These are phyloP conservation scores for Passerina amoena DNA, from an alignment of 2,113 vertebrate genomes.

Conservation along the genomic window DNA sequence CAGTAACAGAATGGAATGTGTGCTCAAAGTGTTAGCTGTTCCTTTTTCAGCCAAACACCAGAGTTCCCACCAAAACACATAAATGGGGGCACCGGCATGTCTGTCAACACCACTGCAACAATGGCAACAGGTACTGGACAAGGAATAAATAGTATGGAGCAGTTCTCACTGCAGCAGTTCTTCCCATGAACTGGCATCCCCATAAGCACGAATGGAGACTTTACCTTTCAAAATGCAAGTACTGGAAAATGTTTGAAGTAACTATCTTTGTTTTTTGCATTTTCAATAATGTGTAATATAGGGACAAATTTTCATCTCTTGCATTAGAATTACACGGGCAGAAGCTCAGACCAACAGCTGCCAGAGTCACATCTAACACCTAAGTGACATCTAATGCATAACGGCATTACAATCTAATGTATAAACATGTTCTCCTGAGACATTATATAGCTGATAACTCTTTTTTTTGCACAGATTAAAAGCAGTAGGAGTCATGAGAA, in stretches of 20 bases:
- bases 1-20: fast-evolving
- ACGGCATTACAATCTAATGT: background rate
- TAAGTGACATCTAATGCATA: background rate
- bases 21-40: background rate
- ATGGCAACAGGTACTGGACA: background rate
- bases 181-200: background rate
- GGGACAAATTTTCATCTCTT: background rate
- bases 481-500: background rate
- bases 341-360: background rate
- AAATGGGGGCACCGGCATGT: background rate
- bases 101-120: background rate
- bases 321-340: background rate
- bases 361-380: background rate
- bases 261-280: background rate
- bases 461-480: background rate
- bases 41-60: background rate
- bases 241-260: fast-evolving
- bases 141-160: background rate
- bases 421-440: background rate
- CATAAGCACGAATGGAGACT: fast-evolving
- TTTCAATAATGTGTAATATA: background rate
- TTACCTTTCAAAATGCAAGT: background rate
- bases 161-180: background rate
- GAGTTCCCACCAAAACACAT: background rate
- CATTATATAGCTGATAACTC: background rate